phyloP scores from a whole-genome alignment of 2,797 vertebrate genomes.

The Oreochromis grahami region DNA sequence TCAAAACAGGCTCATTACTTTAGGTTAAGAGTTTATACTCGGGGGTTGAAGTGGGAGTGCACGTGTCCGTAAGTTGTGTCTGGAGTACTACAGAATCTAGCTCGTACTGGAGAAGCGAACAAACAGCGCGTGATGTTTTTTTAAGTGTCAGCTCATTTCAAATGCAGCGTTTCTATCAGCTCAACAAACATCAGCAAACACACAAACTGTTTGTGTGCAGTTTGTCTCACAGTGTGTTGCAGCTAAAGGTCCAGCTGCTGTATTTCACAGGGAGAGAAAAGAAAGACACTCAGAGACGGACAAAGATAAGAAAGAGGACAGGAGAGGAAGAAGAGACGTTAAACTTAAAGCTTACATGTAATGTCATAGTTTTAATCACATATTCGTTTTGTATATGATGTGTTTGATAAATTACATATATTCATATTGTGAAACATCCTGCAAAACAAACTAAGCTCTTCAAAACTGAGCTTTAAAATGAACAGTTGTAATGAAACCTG shows the following conservation, averaged over 20 bases:
- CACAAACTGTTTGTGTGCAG: neutral
- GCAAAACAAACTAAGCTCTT: neutral
- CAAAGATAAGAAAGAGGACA: neutral
- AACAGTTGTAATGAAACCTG: neutral
- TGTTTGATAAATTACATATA: neutral
- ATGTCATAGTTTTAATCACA: neutral
- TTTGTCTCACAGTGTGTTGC: neutral
- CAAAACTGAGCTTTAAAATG: neutral
- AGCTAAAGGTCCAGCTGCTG: neutral
- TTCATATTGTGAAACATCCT: neutral
- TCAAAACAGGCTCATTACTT: neutral
- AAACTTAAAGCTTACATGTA: neutral
- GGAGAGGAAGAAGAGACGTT: neutral
- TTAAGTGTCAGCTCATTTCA: neutral
- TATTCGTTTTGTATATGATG: accelerated
- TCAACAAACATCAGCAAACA: neutral
- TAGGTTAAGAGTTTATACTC: accelerated
- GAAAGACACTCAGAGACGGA: neutral
- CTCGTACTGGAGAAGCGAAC: neutral
- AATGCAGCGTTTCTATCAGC: accelerated
- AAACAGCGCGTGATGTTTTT: accelerated
- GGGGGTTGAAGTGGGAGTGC: neutral
- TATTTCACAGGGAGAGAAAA: accelerated
- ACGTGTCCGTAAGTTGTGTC: accelerated
- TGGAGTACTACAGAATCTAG: neutral